A percentile compares a stretch with the other conserved stretches of the same genome.
Evolutionary conservation across 2,113 vertebrate species (phyloP).

Genomic region (Sinocyclocheilus anshuiensis): DNA sequence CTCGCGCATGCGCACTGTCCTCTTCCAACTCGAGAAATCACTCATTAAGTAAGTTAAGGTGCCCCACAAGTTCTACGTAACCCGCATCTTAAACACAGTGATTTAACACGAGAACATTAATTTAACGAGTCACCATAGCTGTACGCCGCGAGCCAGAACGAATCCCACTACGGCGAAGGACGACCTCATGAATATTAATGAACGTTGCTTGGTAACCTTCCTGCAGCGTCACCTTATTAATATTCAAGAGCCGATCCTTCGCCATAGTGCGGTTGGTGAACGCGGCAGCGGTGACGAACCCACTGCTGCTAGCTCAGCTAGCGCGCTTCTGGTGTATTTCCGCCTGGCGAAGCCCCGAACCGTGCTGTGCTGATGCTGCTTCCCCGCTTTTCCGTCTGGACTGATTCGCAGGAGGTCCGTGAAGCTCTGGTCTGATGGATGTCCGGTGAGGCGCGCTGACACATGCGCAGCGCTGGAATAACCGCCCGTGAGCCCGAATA

Average conservation of each 20-base stretch:
- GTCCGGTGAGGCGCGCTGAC: background rate
- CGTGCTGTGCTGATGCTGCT: background rate
- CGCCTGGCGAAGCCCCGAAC: background rate
- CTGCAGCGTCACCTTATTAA: background rate
- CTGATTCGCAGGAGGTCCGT: background rate
- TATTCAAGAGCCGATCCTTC: background rate
- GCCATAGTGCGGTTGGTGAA: background rate
- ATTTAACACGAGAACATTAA: background rate
- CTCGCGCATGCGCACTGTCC: constrained; percentile 36
- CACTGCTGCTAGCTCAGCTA: constrained; percentile 36
- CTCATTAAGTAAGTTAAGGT: background rate
- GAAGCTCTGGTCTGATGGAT: background rate
- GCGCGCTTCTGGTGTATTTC: constrained; percentile 45
- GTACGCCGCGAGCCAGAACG: too few relatives aligned
- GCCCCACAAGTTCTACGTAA: too few relatives aligned
- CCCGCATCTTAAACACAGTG: background rate
- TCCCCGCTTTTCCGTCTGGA: too few relatives aligned
- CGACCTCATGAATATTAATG: background rate
- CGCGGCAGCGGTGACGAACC: background rate
- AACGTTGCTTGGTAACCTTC: background rate
- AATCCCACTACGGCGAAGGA: background rate
- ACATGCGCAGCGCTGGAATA: constrained; percentile 14
- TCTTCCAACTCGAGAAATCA: background rate
- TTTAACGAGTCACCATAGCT: background rate
- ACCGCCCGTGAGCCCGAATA: background rate